Evolutionary conservation across 2,113 vertebrate genomes (phyloP), one percentile per base, ranked within the genome.

Genomic region (Actenoides hombroni): DNA sequence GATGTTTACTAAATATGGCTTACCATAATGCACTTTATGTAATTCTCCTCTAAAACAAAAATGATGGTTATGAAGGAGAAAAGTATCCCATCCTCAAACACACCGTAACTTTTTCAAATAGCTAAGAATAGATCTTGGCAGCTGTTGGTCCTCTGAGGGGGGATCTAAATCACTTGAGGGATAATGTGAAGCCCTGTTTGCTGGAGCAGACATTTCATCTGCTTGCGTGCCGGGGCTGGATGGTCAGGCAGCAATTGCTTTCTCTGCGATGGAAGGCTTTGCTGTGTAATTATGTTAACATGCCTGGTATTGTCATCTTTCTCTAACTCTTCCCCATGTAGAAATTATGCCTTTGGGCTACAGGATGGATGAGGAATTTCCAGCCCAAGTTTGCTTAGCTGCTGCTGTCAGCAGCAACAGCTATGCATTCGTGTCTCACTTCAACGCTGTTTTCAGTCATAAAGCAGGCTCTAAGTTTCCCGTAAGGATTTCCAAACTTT

Each of bases 211-310:
- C 20, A 1, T 91, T 84, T 89, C 57, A 35, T 91, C 74, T 65
- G 35, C 1, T 0, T 89, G 53, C 84, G 70, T 91, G 92, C 73
- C 86, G 78, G 77, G 35, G 33, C 57, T 82, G 86, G 53, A 51
- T 51, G 75, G 82, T 74, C 77, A 81, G 87, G 91, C 78, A 70
- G 82, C 68, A 86, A 10, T 83, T 80, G 63, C 71, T 57, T 80
- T 94, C 37, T 73, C 51, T 70, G 24, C 17, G 2, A 40, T 28
- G 64, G 78, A 86, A 86, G 67, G 82, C 67, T 95, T 90, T 83
- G 75, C 92, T 88, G 44, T 80, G 46, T 94, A 94, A 95, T 97
- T 95, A 90, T 46, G 78, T 90, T 91, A 81, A 90, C 80, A 25
- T 91, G 89, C 61, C 61, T 69, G 57, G 21, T 95, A 85, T 60